These are phyloP conservation scores for Brachionus rotundiformis DNA, from an alignment of 1,140 invertebrate species.

Conservation along the genomic window DNA sequence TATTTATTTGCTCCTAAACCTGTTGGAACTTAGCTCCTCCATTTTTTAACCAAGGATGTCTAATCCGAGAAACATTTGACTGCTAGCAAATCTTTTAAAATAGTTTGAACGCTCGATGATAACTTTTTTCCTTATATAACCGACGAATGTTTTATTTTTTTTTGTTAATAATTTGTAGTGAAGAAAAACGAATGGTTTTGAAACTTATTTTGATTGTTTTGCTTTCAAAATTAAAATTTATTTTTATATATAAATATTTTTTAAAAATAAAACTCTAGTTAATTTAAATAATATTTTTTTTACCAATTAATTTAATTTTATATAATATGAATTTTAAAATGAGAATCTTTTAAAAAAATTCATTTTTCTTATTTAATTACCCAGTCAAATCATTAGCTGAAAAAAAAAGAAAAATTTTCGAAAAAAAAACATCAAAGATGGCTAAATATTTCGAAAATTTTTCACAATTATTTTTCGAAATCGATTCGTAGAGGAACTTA, in stretches of 20 bases:
- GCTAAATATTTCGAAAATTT: background rate
- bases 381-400: background rate
- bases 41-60: background rate
- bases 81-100: background rate
- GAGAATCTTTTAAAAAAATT: too few species aligned
- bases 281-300: background rate
- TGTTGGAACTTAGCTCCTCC: background rate
- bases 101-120: background rate
- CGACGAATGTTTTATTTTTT: background rate
- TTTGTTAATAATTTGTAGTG: background rate
- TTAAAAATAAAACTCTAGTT: background rate
- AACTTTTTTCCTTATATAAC: background rate
- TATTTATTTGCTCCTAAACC: background rate
- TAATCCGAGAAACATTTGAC: background rate
- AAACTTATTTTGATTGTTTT: background rate
- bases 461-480: background rate
- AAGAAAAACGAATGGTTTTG: background rate
- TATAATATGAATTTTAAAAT: too few species aligned
- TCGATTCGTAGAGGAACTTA: background rate
- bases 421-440: background rate
- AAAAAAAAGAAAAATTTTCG: background rate
- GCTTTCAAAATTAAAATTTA: background rate
- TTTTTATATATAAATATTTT: slow-evolving; percentile 9
- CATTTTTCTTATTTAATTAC: too few species aligned
- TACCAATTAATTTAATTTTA: too few species aligned